Evolutionary conservation across 2,888 invertebrate species (phyloP), one percentile per base, ranked within the genome.

Genomic region (Mesochorus sp.): DNA sequence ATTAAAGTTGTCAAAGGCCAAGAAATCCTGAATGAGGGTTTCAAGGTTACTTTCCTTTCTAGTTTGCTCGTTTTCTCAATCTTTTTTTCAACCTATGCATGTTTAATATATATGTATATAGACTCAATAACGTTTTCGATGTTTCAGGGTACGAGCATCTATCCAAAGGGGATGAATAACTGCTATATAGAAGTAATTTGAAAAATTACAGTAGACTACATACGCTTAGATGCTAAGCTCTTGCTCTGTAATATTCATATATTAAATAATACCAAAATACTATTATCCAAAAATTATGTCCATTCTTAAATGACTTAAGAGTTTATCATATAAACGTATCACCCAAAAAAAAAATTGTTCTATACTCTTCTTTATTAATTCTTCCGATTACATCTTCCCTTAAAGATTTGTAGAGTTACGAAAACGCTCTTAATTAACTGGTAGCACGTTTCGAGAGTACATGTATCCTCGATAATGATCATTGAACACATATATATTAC

Each of bases 161-260:
- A 51, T 21, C 70, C 68, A 21, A 51, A 80, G 82, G 85, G 84
- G 85, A 80, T 85, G 87, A 87, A 85, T 80, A 84, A 84, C 84
- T 84, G 81, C 39, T 55, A 79, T n/a, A n/a, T n/a, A 37, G 83
- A 81, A 83, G 84, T 83, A 85, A 85, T 86, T 85, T 85, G 81
- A 86, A 86, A 86, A 85, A 88, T 88, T 88, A 86, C 85, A 86
- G 84, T 84, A 83, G 83, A 19, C 83, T 81, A 85, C 81, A 80
- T 80, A 83, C 84, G 84, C 76, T 83, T 82, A 80, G 70, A 5
- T 37, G 8, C 3, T 2, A 37, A 12, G 12, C 2, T 64, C 51
- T 2, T 19, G 0, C 34, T 0, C 8, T 37, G 42, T 19, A n/a
- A 12, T 14, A 21, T 6, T n/a, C 12, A 6, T 10, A 47, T 3